A percentile compares a stretch with the other conserved stretches of the same genome.
Conservation (phyloP, 2,888 invertebrate species). For the Pollenia griseotomentosa region DNA sequence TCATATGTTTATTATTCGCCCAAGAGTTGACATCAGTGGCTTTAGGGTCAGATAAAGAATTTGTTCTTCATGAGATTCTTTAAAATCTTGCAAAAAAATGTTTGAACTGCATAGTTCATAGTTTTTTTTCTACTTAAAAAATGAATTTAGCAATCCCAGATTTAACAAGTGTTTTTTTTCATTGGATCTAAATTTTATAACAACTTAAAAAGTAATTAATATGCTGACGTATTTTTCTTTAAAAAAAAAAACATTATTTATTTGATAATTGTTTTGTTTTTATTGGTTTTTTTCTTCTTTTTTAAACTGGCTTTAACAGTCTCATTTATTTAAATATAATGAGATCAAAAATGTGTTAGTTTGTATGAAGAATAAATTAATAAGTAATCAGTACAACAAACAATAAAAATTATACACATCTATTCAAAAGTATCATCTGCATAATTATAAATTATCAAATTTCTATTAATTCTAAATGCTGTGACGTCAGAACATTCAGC, state of each 20-base stretch:
- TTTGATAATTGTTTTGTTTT: background rate
- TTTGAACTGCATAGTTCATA: too few relatives aligned
- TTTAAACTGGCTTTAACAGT: background rate
- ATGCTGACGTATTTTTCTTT: conserved; percentile 16
- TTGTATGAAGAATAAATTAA: background rate
- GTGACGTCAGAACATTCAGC: conserved; percentile 41
- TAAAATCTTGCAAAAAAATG: too few relatives aligned
- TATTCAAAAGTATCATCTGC: conserved; percentile 10
- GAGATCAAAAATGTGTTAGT: background rate
- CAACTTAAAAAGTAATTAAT: too few relatives aligned
- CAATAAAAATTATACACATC: background rate
- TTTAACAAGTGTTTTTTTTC: too few relatives aligned
- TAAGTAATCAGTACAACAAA: conserved; percentile 16
- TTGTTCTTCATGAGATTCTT: too few relatives aligned
- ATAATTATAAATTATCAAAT: conserved; percentile 39
- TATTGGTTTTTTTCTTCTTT: background rate
- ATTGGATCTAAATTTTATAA: too few relatives aligned
- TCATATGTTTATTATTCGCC: too few relatives aligned
- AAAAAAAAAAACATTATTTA: background rate
- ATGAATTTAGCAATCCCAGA: too few relatives aligned
- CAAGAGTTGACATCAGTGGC: too few relatives aligned
- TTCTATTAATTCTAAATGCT: background rate
- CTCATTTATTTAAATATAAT: background rate
- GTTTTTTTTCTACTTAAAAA: too few relatives aligned
- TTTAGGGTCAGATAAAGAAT: too few relatives aligned